Evolutionary conservation across 2,113 vertebrate species (phyloP).

Genomic region (human): DNA sequence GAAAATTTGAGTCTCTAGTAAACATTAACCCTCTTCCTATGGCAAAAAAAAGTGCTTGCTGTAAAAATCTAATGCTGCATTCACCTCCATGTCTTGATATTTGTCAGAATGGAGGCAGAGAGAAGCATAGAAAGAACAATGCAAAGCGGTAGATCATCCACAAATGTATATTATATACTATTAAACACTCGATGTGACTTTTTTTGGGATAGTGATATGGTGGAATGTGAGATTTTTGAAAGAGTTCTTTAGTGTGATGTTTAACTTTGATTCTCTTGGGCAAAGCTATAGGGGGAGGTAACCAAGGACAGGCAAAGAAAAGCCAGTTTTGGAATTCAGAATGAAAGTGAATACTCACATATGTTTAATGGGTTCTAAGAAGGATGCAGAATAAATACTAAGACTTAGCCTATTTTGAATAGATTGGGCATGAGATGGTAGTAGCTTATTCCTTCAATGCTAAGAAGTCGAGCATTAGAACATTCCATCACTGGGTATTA

Average conservation of each 20-base stretch:
- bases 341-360: not conserved
- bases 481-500: not conserved
- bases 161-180: not conserved
- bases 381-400: not conserved
- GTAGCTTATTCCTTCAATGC: not conserved
- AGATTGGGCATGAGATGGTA: not conserved
- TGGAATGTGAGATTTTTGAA: not conserved
- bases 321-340: not conserved
- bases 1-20: not conserved
- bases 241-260: not conserved
- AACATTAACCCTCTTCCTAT: not conserved
- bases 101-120: not conserved
- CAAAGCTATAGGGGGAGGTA: not conserved
- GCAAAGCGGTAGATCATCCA: not conserved
- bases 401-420: not conserved
- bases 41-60: not conserved
- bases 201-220: not conserved
- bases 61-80: not conserved
- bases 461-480: not conserved
- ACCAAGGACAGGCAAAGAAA: not conserved
- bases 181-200: not conserved
- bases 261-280: slow-evolving; percentile 1
- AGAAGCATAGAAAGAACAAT: not conserved
- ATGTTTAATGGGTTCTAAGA: not conserved
- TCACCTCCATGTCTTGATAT: not conserved